Percentiles rank a stretch among this genome's conserved stretches.
phyloP scores from a whole-genome alignment of 2,888 invertebrate genomes.

The Leucophenga montana region DNA sequence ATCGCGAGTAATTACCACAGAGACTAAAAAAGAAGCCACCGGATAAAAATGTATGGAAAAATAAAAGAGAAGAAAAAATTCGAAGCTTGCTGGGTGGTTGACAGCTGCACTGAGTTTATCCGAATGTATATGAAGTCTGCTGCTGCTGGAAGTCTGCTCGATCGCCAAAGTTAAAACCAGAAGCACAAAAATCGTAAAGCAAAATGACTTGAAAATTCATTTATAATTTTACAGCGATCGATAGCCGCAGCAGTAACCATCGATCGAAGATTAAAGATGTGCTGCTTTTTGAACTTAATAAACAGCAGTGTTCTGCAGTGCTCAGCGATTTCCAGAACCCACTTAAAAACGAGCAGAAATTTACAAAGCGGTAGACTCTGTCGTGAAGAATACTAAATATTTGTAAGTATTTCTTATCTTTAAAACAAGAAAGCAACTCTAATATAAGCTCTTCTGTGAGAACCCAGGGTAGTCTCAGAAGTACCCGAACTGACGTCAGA shows the following conservation, averaged over 20 bases:
- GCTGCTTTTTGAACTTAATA: not conserved
- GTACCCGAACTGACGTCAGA: too few relatives aligned
- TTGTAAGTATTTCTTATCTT: too few relatives aligned
- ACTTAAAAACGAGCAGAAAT: too few relatives aligned
- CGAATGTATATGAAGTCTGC: not conserved
- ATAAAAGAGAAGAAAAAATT: not conserved
- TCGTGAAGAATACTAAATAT: too few relatives aligned
- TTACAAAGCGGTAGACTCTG: too few relatives aligned
- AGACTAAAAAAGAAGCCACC: not conserved
- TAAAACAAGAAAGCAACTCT: too few relatives aligned
- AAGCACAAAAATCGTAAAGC: slow-evolving; percentile 47
- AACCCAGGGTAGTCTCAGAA: too few relatives aligned
- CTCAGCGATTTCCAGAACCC: too few relatives aligned
- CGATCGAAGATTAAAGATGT: not conserved
- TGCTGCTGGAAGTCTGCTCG: slow-evolving; percentile 2
- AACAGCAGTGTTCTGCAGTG: not conserved
- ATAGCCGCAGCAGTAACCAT: not conserved
- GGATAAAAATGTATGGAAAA: slow-evolving; percentile 1
- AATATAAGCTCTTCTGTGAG: too few relatives aligned
- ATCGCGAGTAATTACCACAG: slow-evolving; percentile 15
- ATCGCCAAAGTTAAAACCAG: slow-evolving; percentile 43
- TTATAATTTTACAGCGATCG: slow-evolving; percentile 42
- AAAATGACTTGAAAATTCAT: slow-evolving; percentile 50
- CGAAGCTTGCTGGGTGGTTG: slow-evolving; percentile 29
- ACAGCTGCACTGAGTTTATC: not conserved